Percentiles rank a stretch among this genome's conserved stretches.
Conservation (phyloP, 2,888 invertebrate species). For the Cheilosia vernalis region DNA sequence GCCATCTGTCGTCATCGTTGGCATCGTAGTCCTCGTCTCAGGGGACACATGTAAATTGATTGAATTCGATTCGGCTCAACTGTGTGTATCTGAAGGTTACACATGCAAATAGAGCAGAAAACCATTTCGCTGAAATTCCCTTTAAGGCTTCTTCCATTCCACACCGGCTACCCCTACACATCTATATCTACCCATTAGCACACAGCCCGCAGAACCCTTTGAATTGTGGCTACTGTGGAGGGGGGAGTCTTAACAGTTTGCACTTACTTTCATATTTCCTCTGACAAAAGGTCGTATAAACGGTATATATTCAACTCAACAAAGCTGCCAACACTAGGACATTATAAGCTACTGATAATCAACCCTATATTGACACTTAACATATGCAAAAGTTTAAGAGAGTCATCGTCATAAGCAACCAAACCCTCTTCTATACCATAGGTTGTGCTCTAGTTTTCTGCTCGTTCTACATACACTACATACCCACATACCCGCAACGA, state of each 20-base stretch:
- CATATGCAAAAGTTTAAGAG: conserved; percentile 49
- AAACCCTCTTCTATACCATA: not conserved
- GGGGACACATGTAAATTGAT: conserved; percentile 73
- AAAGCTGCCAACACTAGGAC: conserved; percentile 29
- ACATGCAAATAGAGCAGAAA: conserved; percentile 58
- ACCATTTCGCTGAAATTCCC: conserved; percentile 36
- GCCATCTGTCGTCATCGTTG: conserved; percentile 3
- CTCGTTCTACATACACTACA: not conserved
- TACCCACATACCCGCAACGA: not conserved
- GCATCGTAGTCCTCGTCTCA: conserved; percentile 29
- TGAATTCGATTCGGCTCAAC: conserved; percentile 69
- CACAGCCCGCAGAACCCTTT: conserved; percentile 5
- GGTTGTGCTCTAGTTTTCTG: not conserved
- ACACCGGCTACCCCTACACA: not conserved
- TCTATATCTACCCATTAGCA: not conserved
- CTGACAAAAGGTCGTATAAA: conserved; percentile 22
- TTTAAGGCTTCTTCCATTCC: not conserved
- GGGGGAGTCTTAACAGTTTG: conserved; percentile 23
- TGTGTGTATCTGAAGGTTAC: conserved; percentile 58
- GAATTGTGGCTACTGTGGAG: not conserved
- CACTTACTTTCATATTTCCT: conserved; percentile 44
- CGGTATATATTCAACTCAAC: conserved; percentile 39
- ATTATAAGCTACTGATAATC: conserved; percentile 61
- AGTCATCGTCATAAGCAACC: conserved; percentile 22
- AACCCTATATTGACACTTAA: conserved; percentile 58